Evolutionary conservation across 64 coral and sea anemone species (phyloP), one percentile per base, ranked within the genome.

Genomic region (Montipora foliosa): DNA sequence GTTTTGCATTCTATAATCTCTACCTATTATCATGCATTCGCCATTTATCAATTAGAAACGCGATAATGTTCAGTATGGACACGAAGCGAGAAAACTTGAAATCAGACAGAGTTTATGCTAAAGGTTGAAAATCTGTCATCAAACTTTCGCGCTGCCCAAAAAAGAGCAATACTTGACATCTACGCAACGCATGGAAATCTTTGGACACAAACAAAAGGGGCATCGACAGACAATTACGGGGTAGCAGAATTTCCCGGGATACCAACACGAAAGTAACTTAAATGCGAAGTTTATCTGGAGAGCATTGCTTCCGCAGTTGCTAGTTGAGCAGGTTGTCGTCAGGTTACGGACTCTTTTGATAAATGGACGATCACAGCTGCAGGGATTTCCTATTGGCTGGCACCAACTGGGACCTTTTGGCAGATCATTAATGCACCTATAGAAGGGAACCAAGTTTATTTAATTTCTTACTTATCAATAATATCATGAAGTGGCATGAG

Each of bases 361-460:
- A 45, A 75, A 88, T 37, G 67, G 50, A 44, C 48, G 52, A 88
- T 88, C 85, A 74, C 85, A 88, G 4, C 17, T 53, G 47, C 85
- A 88, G 9, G 48, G 85, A 74, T 88, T 88, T 15, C 85, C 85
- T 8, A 74, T 24, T 8, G 71, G 71, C 1, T n/a, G n/a, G n/a
- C 85, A 88, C 85, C 85, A 88, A 25, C 69, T 57, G 5, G 85
- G 85, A 70, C 85, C 85, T 11, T 52, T 13, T 7, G 66, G 19
- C 11, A 25, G 44, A 16, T 88, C 49, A 21, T 55, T 8, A 20
- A 74, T 69, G 22, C 85, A 88, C 29, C 85, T 88, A 72, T 45
- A 87, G 3, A 17, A 49, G 8, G 19, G 74, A 74, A 87, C 37
- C 37, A 37, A 15, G 13, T 49, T 8, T 53, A n/a, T 13, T n/a